Base-by-base conservation (phyloP, 2,888 invertebrate species). In the Drosophila kuntzei region DNA sequence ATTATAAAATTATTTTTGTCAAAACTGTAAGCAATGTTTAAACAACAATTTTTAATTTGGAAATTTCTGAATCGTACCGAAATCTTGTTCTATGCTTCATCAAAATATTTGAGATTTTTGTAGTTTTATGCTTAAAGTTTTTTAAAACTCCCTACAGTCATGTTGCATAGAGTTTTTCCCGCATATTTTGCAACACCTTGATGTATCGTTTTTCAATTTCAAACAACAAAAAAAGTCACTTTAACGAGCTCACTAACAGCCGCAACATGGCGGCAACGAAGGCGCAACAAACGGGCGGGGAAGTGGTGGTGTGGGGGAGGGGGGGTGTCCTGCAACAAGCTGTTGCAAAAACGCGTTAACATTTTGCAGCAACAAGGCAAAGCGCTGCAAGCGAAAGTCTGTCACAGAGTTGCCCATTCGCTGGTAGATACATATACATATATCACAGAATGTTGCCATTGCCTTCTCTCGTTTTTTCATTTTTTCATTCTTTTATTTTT, bases 311-410 rank as follows among this genome's bases (percentile, higher is more conserved):
- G n/a, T 11, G 8, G 1, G 14, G 44, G 9, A 12, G 12, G 5
- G 2, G 1, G 11, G 1, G 14, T 27, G 11, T 3, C 8, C 22
- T 53, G 51, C 73, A 73, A 73, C 74, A 58, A 66, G 67, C 53
- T 71, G 73, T 53, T 65, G 66, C 36, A 36, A 39, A 50, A 62
- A 39, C 25, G 50, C 34, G 54, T 51, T 69, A 51, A 32, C 46
- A 37, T 25, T 41, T 47, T 20, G 68, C 32, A 32, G 22, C 55
- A 65, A 57, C 36, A 29, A 50, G 64, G 29, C 39, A 27, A 55
- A 63, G 39, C 16, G 18, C 51, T 51, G 51, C 16, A 25, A 51
- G 37, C 51, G 51, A 51, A 39, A 37, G 51, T 37, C 39, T 39
- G 6, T 39, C 12, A n/a, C 37, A 37, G 47, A 34, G 55, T 66